These are phyloP conservation scores for Timandra comae DNA, from an alignment of 2,888 invertebrate species.

Conservation along the genomic window DNA sequence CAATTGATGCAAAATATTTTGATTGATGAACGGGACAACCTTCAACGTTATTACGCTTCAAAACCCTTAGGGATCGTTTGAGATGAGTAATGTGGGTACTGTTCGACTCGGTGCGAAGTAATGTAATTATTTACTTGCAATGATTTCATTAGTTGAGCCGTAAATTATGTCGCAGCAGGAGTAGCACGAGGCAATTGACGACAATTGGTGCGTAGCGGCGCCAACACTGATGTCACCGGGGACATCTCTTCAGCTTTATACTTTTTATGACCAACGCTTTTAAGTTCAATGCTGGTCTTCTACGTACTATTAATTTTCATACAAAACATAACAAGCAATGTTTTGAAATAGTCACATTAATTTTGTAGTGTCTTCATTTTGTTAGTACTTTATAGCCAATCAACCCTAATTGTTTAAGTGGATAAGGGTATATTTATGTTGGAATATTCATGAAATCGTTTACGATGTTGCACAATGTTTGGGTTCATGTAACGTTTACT, in stretches of 20 bases:
- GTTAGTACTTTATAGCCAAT: slow-evolving; percentile 9
- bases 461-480: not conserved
- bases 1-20: slow-evolving; percentile 61
- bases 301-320: too few species aligned
- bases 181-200: slow-evolving; percentile 62
- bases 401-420: slow-evolving; percentile 16
- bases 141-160: slow-evolving; percentile 56
- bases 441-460: too few species aligned
- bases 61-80: slow-evolving; percentile 18
- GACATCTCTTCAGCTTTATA: slow-evolving; percentile 22
- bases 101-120: slow-evolving; percentile 14
- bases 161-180: slow-evolving; percentile 37
- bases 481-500: slow-evolving; percentile 6
- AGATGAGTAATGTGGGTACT: too few species aligned
- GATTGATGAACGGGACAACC: slow-evolving; percentile 60
- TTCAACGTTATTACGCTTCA: slow-evolving; percentile 28
- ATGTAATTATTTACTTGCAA: slow-evolving; percentile 55
- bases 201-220: slow-evolving; percentile 67
- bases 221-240: slow-evolving; percentile 65
- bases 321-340: slow-evolving; percentile 3
- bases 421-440: slow-evolving; percentile 3
- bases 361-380: too few species aligned
- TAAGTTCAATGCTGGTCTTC: not conserved
- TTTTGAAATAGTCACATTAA: not conserved
- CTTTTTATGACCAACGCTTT: slow-evolving; percentile 6